These are phyloP conservation scores for Rhinichthys osculus DNA, from an alignment of 2,797 vertebrate genomes.

Conservation along the genomic window DNA sequence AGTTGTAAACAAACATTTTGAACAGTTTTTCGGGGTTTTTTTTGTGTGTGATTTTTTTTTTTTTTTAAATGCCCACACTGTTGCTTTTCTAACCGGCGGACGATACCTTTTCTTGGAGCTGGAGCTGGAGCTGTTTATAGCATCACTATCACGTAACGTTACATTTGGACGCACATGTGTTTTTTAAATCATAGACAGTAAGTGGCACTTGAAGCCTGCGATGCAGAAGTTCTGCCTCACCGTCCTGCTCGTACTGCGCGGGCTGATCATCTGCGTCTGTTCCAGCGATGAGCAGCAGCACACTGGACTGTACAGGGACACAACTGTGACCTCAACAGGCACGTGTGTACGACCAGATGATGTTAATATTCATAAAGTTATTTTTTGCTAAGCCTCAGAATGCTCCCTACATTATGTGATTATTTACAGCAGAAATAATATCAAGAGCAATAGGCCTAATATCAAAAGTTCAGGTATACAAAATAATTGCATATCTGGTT, in stretches of 20 bases:
- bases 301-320: constrained; percentile 37
- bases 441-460: background rate
- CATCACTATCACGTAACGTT: constrained; percentile 67
- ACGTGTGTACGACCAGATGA: background rate
- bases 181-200: constrained; percentile 41
- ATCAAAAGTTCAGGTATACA: background rate
- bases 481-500: background rate
- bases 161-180: constrained; percentile 46
- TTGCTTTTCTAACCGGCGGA: constrained; percentile 58
- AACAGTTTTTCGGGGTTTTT: background rate
- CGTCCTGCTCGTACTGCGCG: constrained; percentile 67
- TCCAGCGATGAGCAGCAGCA: constrained; percentile 62
- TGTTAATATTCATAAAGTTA: background rate
- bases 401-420: background rate
- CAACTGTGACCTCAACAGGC: constrained; percentile 31
- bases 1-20: background rate
- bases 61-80: constrained; percentile 54
- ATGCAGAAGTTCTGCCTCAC: constrained; percentile 68
- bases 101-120: constrained; percentile 21
- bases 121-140: constrained; percentile 66
- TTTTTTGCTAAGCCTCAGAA: background rate
- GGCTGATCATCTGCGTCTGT: constrained; percentile 60
- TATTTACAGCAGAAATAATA: background rate
- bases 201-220: constrained; percentile 13
- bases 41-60: background rate